A percentile compares a stretch with the other conserved stretches of the same genome.
phyloP scores from a whole-genome alignment of 2,888 invertebrate genomes.

The Scaptomyza flava region DNA sequence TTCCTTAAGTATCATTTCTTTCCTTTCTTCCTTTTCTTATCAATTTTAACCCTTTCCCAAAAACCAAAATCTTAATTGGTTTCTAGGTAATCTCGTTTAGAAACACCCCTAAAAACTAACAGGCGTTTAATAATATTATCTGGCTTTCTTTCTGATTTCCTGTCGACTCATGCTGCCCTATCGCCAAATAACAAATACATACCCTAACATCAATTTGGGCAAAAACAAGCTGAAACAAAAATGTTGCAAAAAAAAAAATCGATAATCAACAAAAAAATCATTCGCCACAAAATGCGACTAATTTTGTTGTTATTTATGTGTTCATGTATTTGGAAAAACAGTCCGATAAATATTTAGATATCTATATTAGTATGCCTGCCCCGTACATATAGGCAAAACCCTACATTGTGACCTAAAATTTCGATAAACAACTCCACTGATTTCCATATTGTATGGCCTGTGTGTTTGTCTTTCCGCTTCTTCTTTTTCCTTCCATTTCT shows the following conservation, averaged over 20 bases:
- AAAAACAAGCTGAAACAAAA: background rate
- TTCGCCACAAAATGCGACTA: constrained; percentile 36
- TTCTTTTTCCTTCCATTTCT: constrained; percentile 6
- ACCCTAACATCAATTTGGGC: too few species aligned
- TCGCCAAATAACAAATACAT: constrained; percentile 12
- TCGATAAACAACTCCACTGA: constrained; percentile 51
- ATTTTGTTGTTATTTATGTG: background rate
- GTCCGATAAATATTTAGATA: constrained; percentile 27
- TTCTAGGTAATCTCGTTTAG: constrained; percentile 3
- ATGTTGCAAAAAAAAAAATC: constrained; percentile 19
- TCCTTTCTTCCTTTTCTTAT: background rate
- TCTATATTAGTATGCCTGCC: constrained; percentile 6
- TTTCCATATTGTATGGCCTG: constrained; percentile 53
- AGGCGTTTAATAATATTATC: constrained; percentile 9
- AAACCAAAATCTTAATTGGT: constrained; percentile 1
- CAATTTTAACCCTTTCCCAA: background rate
- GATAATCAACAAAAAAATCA: constrained; percentile 23
- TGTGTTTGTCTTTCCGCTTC: background rate
- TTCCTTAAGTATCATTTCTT: too few species aligned
- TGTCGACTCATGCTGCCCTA: constrained; percentile 12
- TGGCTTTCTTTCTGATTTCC: constrained; percentile 3
- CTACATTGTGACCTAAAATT: constrained; percentile 10
- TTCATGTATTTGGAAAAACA: constrained; percentile 6
- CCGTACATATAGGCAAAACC: background rate
- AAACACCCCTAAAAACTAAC: constrained; percentile 8